Base-by-base conservation (phyloP, 2,888 invertebrate species). In the Tachystola acroxantha region DNA sequence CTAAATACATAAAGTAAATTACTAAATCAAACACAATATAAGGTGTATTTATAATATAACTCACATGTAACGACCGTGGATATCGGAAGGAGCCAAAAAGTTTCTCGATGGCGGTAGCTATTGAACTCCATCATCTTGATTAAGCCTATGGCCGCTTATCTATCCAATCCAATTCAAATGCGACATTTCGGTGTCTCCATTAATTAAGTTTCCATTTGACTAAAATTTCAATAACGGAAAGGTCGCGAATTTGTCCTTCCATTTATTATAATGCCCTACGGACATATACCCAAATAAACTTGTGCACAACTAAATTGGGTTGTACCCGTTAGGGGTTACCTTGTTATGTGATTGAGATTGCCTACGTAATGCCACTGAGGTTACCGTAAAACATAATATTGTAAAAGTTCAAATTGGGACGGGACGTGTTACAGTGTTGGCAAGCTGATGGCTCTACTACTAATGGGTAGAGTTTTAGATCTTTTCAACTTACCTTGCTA, bases 291-390 rank as follows among this genome's bases (percentile, higher is more conserved):
- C 73, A 70, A 78, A 81, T 79, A 76, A 81, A 81, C 76, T 78
- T 79, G 70, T 73, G 69, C 69, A 76, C 71, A 76, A 75, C 66
- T 72, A 82, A 80, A 82, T 81, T 78, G 79, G 79, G 80, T 75
- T 72, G 70, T 68, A 65, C 76, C 77, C 75, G 53, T 60, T 65
- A 56, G 76, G 72, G 68, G 62, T 51, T 62, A 65, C 65, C 74
- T 72, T 70, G 73, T 71, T 74, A 72, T 73, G 62, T 73, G 73
- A 76, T 78, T 71, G 69, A 71, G 76, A 78, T 77, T 75, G 70
- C 69, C 55, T 64, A 40, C 51, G 57, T 62, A 66, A 64, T 65
- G 58, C 65, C 64, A 56, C 52, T 45, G 64, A 69, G 66, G 59
- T 57, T 66, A 55, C 43, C 47, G 26, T 27, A 19, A 27, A 33